These are phyloP conservation scores for Pseudochaenichthys georgianus DNA, from an alignment of 2,797 vertebrate species.

Conservation along the genomic window DNA sequence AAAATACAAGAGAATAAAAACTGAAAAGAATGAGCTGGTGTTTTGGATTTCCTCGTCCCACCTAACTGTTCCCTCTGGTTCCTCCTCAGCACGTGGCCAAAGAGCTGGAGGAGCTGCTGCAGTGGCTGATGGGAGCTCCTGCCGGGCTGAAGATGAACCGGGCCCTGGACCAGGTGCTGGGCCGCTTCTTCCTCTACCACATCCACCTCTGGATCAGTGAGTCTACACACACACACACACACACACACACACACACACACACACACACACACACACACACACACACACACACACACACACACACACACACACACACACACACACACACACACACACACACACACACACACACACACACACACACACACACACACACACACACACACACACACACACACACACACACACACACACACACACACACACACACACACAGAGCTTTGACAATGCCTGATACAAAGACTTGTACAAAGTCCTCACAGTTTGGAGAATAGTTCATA, in stretches of 20 bases:
- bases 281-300: too few relatives aligned
- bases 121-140: constrained; percentile 99
- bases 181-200: constrained; percentile 99
- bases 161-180: constrained; percentile 95
- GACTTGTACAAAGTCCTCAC: too few relatives aligned
- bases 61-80: neutral
- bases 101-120: constrained; percentile 92
- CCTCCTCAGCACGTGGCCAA: constrained; percentile 88
- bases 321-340: neutral
- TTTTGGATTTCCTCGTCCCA: neutral
- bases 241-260: too few relatives aligned
- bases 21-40: neutral
- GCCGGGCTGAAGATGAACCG: constrained; percentile 98
- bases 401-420: too few relatives aligned
- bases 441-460: too few relatives aligned
- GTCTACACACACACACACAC: constrained; percentile 58
- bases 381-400: too few relatives aligned
- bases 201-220: constrained; percentile 99
- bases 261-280: neutral
- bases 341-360: too few relatives aligned
- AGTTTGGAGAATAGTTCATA: too few relatives aligned
- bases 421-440: too few relatives aligned
- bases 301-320: too few relatives aligned
- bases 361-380: too few relatives aligned
- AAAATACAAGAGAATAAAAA: neutral